Evolutionary conservation across 1,140 invertebrate species (phyloP), one percentile per base, ranked within the genome.

Genomic region (Drosophila aff.): DNA sequence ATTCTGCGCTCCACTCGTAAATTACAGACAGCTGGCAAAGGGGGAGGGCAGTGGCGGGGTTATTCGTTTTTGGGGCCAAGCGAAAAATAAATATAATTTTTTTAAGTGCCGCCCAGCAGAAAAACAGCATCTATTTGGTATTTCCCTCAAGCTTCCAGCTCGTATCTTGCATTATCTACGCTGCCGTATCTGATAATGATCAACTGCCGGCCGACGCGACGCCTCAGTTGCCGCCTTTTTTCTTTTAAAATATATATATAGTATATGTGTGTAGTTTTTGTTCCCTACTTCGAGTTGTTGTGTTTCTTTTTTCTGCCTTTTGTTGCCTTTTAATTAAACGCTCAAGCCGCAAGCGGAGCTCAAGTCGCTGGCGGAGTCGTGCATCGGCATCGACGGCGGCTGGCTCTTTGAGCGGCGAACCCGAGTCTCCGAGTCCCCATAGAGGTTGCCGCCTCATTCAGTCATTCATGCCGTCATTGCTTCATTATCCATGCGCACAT

Each of bases 251-350:
- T 38, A 47, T 15, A 47, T 44, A 50, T 28, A 50, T 50, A 15
- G 23, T 47, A 15, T 50, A 10, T 26, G 0, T 9, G 41, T 43
- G 31, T 11, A 8, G 40, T 38, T 46, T 50, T 26, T 69, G 38
- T 74, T 72, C 11, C 50, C 31, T 53, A 53, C 50, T 33, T 4
- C 3, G 6, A 53, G 50, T 9, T 53, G 50, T 43, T 67, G 41
- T n/a, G 16, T 21, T 47, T 55, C 43, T 64, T 46, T 44, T 47
- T 21, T 16, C 18, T 50, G 28, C 47, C 75, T 47, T 76, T 76
- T 89, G 67, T 80, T 89, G 84, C 84, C 84, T 89, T 87, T 89
- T 89, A 89, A 89, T 89, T 89, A 89, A 89, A 84, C 78, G 81
- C 71, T 69, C 69, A 81, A 84, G 84, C 84, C 84, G 84, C 84